Evolutionary conservation across 2,797 vertebrate genomes (phyloP).

Genomic region (Cyprinella venusta): DNA sequence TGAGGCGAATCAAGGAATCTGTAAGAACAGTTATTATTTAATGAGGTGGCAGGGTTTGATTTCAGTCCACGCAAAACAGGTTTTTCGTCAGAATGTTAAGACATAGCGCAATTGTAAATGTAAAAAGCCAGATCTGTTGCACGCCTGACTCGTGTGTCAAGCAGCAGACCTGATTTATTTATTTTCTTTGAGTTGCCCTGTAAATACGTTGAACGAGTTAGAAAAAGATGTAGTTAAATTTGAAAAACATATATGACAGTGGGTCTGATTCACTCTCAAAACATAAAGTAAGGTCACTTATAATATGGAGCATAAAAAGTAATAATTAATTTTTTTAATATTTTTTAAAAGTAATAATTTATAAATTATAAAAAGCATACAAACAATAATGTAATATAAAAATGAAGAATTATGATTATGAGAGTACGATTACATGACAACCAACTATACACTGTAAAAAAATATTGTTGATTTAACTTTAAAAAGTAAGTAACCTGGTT

Average conservation of each 20-base stretch:
- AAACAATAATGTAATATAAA: not conserved
- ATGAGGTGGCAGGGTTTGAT: conserved; percentile 38
- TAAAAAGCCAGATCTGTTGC: conserved; percentile 17
- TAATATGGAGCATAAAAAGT: too few species aligned
- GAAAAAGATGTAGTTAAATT: not conserved
- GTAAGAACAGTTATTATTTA: conserved; percentile 43
- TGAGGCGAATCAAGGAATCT: not conserved
- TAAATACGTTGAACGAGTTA: conserved; percentile 11
- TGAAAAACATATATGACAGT: too few species aligned
- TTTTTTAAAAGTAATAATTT: too few species aligned
- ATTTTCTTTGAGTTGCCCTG: not conserved
- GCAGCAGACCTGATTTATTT: not conserved
- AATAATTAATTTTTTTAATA: too few species aligned
- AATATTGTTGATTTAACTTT: too few species aligned
- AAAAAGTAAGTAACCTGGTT: too few species aligned
- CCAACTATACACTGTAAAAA: too few species aligned
- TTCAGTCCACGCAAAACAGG: conserved; percentile 34
- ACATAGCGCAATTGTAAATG: conserved; percentile 45
- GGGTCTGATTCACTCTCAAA: too few species aligned
- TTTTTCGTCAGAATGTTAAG: conserved; percentile 47
- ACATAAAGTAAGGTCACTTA: too few species aligned
- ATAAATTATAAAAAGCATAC: too few species aligned
- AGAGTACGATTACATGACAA: not conserved
- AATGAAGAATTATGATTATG: not conserved
- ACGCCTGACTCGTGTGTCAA: conserved; percentile 51